phyloP scores from a whole-genome alignment of 2,888 invertebrate species.

The Drosophila anomalipes region DNA sequence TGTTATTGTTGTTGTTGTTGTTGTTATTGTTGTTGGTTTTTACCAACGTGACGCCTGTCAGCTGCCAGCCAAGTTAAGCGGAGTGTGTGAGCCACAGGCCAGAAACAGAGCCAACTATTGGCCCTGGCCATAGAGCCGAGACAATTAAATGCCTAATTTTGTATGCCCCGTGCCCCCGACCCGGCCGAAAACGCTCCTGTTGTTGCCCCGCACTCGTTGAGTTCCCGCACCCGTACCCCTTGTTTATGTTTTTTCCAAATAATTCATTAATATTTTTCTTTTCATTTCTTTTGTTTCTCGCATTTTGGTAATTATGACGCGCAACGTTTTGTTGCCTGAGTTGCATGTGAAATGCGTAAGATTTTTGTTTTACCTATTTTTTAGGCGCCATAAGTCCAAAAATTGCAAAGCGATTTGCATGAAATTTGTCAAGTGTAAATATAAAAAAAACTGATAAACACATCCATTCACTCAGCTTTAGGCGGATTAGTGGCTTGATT shows the following conservation, averaged over 20 bases:
- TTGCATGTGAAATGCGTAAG: constrained; percentile 66
- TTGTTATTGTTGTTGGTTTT: constrained; percentile 54
- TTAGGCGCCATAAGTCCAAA: neutral
- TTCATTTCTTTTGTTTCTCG: constrained; percentile 28
- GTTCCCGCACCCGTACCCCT: constrained; percentile 35
- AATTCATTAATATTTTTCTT: constrained; percentile 84
- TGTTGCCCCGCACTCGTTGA: constrained; percentile 18
- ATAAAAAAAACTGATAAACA: neutral
- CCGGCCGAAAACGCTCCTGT: constrained; percentile 5
- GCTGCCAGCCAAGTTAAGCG: constrained; percentile 65
- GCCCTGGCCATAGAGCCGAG: constrained; percentile 51
- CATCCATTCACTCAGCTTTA: neutral
- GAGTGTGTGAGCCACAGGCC: constrained; percentile 25
- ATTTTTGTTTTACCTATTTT: neutral
- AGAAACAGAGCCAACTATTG: constrained; percentile 15
- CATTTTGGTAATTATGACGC: constrained; percentile 80
- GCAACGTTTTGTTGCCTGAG: constrained; percentile 69
- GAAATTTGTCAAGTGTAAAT: constrained; percentile 9
- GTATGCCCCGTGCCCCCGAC: constrained; percentile 58
- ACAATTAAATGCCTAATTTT: constrained; percentile 82
- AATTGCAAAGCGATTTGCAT: constrained; percentile 19
- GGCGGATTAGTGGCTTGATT: neutral
- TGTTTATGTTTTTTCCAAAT: constrained; percentile 82
- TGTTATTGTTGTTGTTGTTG: constrained; percentile 55
- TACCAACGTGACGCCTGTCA: constrained; percentile 79